Evolutionary conservation across 2,888 invertebrate genomes (phyloP), one percentile per base, ranked within the genome.

Genomic region (Heliconius ethilla): DNA sequence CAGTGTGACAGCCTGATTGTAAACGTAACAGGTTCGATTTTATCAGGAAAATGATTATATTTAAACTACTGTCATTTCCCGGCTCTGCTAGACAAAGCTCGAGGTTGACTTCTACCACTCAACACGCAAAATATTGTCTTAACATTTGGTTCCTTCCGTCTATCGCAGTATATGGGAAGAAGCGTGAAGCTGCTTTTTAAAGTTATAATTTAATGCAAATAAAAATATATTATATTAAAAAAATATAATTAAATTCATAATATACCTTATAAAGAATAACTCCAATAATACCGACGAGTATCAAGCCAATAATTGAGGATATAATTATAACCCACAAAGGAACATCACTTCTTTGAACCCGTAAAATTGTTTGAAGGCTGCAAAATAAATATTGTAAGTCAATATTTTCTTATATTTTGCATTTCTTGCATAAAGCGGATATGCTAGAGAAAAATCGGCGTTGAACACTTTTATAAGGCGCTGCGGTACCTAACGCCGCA

Each of bases 261-360:
- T 29, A 25, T 78, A 85, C 85, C 83, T 83, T 82, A 72, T 85
- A 83, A 29, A 84, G 77, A 29, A 81, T 78, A 75, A 77, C 81
- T 74, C 78, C 75, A 67, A 85, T 72, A 5, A 83, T 45, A n/a
- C 79, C 69, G 15, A 85, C 77, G 11, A 83, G 66, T 2, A 84
- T 33, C 15, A 85, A 73, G 3, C 84, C 84, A 15, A 82, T 27
- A 11, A 84, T 15, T 2, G 82, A 76, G 1, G 83, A 62, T 65
- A 65, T 13, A 63, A 74, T 29, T 63, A 74, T 65, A n/a, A 82
- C 79, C 82, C 82, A 82, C 11, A 80, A n/a, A 3, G 82, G 70
- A 22, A 82, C 78, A 22, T 75, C 29, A 6, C 78, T 78, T 33
- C 29, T 62, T 59, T 63, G 29, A 51, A 82, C 51, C n/a, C 22